Evolutionary conservation across 1,140 invertebrate species (phyloP).

Genomic region (Drosophila sechellia): DNA sequence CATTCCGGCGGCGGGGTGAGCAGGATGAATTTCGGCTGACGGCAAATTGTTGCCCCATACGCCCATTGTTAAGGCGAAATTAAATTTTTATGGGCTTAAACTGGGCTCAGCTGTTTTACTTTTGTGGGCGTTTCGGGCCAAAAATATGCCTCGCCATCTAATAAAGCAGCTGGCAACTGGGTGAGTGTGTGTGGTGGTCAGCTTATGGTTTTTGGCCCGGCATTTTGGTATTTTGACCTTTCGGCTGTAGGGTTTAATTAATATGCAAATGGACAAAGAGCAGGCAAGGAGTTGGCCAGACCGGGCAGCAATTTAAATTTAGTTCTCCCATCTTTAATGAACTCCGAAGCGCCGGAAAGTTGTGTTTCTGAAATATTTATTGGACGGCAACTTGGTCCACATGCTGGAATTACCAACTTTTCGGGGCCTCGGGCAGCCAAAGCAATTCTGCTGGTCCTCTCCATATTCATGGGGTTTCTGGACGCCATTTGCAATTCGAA

Average conservation of each 20-base stretch:
- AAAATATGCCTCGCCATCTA: constrained; percentile 60
- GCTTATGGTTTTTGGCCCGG: constrained; percentile 63
- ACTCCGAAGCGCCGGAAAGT: constrained; percentile 27
- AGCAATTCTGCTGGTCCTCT: neutral
- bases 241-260: constrained; percentile 74
- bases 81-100: constrained; percentile 78
- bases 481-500: constrained; percentile 69
- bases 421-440: neutral
- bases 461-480: constrained; percentile 18
- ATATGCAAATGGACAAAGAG: constrained; percentile 69
- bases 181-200: constrained; percentile 56
- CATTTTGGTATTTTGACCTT: constrained; percentile 72
- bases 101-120: constrained; percentile 55
- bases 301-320: constrained; percentile 38
- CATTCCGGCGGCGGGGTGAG: constrained; percentile 41
- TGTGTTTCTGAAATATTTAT: constrained; percentile 62
- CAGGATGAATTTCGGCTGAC: constrained; percentile 66
- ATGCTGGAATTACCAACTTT: constrained; percentile 9
- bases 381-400: constrained; percentile 33
- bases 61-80: constrained; percentile 64
- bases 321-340: constrained; percentile 64
- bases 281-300: constrained; percentile 20
- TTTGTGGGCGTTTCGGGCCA: constrained; percentile 9
- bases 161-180: constrained; percentile 51
- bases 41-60: constrained; percentile 70